Evolutionary conservation across 2,888 invertebrate species (phyloP).

Genomic region (Cataglyphis albicans): DNA sequence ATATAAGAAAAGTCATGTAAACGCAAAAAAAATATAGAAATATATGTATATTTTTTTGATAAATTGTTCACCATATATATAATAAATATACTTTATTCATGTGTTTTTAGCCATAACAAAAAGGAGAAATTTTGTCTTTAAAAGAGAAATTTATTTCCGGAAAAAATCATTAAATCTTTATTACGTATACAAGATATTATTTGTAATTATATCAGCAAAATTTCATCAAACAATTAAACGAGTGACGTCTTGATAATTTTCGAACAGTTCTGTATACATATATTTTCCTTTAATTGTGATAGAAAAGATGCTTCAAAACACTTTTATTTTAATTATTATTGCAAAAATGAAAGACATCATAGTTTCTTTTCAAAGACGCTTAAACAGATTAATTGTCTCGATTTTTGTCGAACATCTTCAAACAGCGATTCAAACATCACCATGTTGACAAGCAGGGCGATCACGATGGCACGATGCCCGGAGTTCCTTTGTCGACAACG

Average conservation of each 20-base stretch:
- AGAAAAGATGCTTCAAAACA: slow-evolving; percentile 26
- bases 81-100: background rate
- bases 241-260: background rate
- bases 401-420: background rate
- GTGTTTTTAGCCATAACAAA: background rate
- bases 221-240: background rate
- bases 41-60: background rate
- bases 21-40: background rate
- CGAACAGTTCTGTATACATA: background rate
- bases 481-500: slow-evolving; percentile 59
- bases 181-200: background rate
- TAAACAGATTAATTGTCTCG: background rate
- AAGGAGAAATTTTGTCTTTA: background rate
- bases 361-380: background rate
- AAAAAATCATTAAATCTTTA: background rate
- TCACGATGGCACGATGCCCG: slow-evolving; percentile 48
- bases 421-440: background rate
- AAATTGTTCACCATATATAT: background rate
- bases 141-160: background rate
- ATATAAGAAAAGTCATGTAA: too few species aligned
- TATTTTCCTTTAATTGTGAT: slow-evolving; percentile 40
- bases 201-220: background rate
- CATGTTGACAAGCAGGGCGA: slow-evolving; percentile 6
- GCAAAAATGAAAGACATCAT: background rate
- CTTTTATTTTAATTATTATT: background rate